Base-by-base conservation (phyloP, 2,797 vertebrate species). In the Ctenochaetus hawaiiensis region DNA sequence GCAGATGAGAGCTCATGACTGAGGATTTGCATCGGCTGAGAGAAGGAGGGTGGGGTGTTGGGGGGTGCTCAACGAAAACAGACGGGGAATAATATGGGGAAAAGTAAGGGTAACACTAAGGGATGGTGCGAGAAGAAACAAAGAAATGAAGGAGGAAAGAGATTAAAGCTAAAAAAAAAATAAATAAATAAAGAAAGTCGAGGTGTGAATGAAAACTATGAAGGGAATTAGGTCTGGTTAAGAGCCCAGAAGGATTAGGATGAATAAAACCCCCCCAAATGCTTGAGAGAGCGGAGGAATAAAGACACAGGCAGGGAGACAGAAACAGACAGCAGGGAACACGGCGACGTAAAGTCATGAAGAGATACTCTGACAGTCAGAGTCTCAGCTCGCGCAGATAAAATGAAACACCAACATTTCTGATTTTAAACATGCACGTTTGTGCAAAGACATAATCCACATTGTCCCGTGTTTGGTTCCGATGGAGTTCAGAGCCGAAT, bases 231-330 rank as follows among this genome's bases (percentile, higher is more conserved):
- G 67, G 67, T 51, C 80, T 72, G 78, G 75, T 77, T 72, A 80
- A 71, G 75, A 88, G 52, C 83, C 82, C 84, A 53, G 79, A 59
- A 69, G 87, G 88, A 92, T 91, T 83, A 89, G 61, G 49, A 78
- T 59, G 68, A 86, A 83, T 75, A 30, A 82, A 73, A 48, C 26
- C 75, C 52, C 47, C 51, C 47, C 9, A 49, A 81, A 66, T 16
- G 59, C 51, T 10, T 23, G 47, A 70, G 73, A 51, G 72, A 83
- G 49, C 1, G n/a, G 73, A 69, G 53, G 57, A 77, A 75, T 43
- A 30, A 60, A 75, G 75, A 65, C 56, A 58, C 47, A 71, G 34
- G 44, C 6, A 59, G 58, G 63, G 56, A 56, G 58, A 78, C 51
- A 53, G 59, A 76, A 44, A 73, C 26, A 59, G 51, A 30, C 61